Evolutionary conservation across 2,888 invertebrate genomes (phyloP), one percentile per base, ranked within the genome.

Genomic region (Plagiodera versicolora): DNA sequence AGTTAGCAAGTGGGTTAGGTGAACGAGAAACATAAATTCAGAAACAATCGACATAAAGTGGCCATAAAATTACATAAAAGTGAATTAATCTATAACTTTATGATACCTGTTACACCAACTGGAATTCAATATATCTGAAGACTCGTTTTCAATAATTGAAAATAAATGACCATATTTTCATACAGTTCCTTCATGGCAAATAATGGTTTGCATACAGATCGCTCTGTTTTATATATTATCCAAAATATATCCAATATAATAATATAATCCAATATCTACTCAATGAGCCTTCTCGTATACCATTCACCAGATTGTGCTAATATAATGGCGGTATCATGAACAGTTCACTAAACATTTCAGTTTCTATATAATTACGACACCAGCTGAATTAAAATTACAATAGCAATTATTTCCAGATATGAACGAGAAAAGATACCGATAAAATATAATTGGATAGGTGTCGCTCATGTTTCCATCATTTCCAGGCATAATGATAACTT

Each of bases 1-100:
- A 24, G 24, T 24, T 24, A 24, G 24, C 24, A 24, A 6, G 24
- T 24, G 6, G 24, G 24, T 24, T 24, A 24, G 24, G n/a, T n/a
- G n/a, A n/a, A n/a, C n/a, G n/a, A n/a, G n/a, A n/a, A n/a, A n/a
- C n/a, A 24, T 24, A 24, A 24, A 24, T 24, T 24, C 6, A 24
- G 6, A 6, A 24, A 24, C 24, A 24, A 24, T 24, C 24, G 50
- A 57, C 44, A 28, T 51, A 51, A 45, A 57, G 45, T 45, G 57
- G 24, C 32, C 20, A 57, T 57, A 57, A 57, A 57, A 50, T 57
- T 51, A 39, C 45, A 57, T 30, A 51, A 57, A 51, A 19, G 39
- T 30, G 19, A 30, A 45, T 57, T 46, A 39, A 57, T 57, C 50
- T 57, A 50, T 35, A 51, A 51, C 14, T 50, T 57, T 57, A 57